phyloP scores from a whole-genome alignment of 1,140 invertebrate genomes.

The Anadara kagoshimensis region DNA sequence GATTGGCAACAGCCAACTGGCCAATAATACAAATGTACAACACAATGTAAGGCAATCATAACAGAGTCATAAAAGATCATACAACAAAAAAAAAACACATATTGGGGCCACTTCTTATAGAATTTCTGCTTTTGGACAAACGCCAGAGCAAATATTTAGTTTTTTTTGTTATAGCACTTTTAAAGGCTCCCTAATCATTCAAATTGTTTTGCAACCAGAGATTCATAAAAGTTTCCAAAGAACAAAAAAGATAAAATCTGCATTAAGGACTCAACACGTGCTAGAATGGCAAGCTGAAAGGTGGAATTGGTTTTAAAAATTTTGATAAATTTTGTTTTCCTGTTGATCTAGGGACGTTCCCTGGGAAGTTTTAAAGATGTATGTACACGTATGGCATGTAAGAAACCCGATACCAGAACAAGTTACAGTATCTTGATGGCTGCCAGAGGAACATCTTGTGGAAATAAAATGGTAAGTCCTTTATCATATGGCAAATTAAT shows the following conservation, averaged over 20 bases:
- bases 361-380: slow-evolving; percentile 33
- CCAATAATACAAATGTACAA: too few relatives aligned
- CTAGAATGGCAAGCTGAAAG: background rate
- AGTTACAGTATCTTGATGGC: slow-evolving; percentile 36
- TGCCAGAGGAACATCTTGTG: slow-evolving; percentile 39
- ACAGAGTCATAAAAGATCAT: too few relatives aligned
- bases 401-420: slow-evolving; percentile 21
- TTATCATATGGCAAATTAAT: background rate
- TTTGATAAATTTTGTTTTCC: background rate
- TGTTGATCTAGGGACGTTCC: slow-evolving; percentile 27
- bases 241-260: background rate
- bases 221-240: too few relatives aligned
- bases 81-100: too few relatives aligned
- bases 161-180: too few relatives aligned
- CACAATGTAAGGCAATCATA: too few relatives aligned
- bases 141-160: too few relatives aligned
- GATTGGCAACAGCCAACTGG: too few relatives aligned
- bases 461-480: slow-evolving; percentile 28
- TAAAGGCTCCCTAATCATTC: too few relatives aligned
- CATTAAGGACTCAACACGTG: background rate
- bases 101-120: too few relatives aligned
- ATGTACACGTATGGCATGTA: slow-evolving; percentile 43
- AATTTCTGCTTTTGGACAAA: too few relatives aligned
- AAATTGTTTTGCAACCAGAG: too few relatives aligned
- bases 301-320: background rate